Evolutionary conservation across 1,140 invertebrate genomes (phyloP), one percentile per base, ranked within the genome.

Genomic region (Neotoxoptera formosana): DNA sequence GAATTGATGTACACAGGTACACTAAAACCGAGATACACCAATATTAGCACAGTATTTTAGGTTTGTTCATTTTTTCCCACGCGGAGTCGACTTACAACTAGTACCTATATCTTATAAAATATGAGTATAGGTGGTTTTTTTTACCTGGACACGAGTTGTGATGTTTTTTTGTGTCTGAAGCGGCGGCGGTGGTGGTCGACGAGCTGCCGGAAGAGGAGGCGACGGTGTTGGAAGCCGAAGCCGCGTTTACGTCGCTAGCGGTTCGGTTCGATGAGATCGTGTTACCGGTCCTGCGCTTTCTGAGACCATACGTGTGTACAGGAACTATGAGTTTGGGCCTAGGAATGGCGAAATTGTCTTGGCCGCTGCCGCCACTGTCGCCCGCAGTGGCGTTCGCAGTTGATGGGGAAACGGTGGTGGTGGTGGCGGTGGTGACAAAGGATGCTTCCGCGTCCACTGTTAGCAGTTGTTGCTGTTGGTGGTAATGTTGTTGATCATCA

Each of bases 281-380:
- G 95, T 97, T 97, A 14, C 97, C 97, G n/a, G 97, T 98, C 93
- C 97, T 96, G 91, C 97, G 96, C 94, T 97, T 97, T 93, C 97
- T 95, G 90, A 97, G 96, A 51, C 97, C 97, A 95, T 98, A 98
- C 7, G 97, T 98, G 95, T 98, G 97, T 93, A 98, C 97, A 86
- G 97, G 97, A 92, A 98, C 97, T 94, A 98, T 97, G 93, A 98
- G 96, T 95, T 97, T 97, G 30, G 97, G 97, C 94, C 98, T 95
- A 2, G 98, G 98, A 95, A 98, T 98, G 83, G 96, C 96, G 95
- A 98, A 98, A 94, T 93, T 93, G 92, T 88, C 87, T 81, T 87
- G 90, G 34, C 34, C 25, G n/a, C n/a, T 48, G n/a, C n/a, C 36
- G 53, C 23, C 36, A 36, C 87, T 23, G 23, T 23, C 11, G 34